These are phyloP conservation scores for Drosophila equinoxialis DNA, from an alignment of 1,140 invertebrate species.

Conservation along the genomic window DNA sequence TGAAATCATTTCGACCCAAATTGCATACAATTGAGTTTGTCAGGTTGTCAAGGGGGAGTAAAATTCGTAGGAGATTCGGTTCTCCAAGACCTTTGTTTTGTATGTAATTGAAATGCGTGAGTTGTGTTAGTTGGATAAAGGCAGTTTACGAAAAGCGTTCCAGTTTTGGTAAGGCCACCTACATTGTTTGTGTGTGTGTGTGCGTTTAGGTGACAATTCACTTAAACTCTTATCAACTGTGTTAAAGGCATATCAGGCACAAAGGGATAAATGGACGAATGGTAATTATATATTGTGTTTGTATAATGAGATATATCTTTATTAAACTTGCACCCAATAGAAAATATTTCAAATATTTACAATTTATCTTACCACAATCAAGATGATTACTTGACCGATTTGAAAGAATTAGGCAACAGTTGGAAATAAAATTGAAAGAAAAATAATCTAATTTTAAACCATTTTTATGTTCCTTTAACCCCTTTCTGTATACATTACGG, in stretches of 20 bases:
- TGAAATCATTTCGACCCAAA: slow-evolving; percentile 76
- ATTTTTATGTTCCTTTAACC: background rate
- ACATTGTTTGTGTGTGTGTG: background rate
- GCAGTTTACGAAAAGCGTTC: slow-evolving; percentile 5
- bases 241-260: background rate
- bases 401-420: too few relatives aligned
- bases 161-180: background rate
- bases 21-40: slow-evolving; percentile 76
- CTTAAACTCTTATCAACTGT: slow-evolving; percentile 11
- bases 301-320: too few relatives aligned
- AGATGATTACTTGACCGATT: too few relatives aligned
- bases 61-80: background rate
- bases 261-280: background rate
- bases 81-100: slow-evolving; percentile 34
- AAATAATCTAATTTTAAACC: too few relatives aligned
- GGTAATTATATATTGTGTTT: too few relatives aligned
- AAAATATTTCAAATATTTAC: too few relatives aligned
- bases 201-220: background rate
- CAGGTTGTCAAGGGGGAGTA: slow-evolving; percentile 20
- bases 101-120: slow-evolving; percentile 49
- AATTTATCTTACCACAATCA: too few relatives aligned
- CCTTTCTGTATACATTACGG: background rate
- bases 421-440: too few relatives aligned
- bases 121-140: slow-evolving; percentile 26
- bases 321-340: too few relatives aligned